Evolutionary conservation across 2,797 vertebrate species (phyloP).

Genomic region (Aulostomus chinensis): DNA sequence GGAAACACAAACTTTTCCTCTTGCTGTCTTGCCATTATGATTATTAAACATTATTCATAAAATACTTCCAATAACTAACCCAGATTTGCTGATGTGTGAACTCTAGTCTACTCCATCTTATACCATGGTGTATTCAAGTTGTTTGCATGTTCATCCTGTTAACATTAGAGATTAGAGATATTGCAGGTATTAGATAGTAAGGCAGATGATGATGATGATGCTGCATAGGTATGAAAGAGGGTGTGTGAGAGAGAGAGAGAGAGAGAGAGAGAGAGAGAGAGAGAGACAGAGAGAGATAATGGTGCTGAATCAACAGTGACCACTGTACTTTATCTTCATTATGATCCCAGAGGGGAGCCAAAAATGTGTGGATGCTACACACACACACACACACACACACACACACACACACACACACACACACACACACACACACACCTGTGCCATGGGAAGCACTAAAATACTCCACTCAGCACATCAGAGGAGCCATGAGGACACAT

Average conservation of each 20-base stretch:
- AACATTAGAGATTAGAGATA: not conserved
- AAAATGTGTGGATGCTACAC: slow-evolving; percentile 51
- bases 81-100: too few species aligned
- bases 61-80: too few species aligned
- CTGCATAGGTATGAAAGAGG: slow-evolving; percentile 29
- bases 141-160: not conserved
- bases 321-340: slow-evolving; percentile 92
- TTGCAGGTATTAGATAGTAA: slow-evolving; percentile 3
- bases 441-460: slow-evolving; percentile 81
- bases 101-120: not conserved
- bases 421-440: slow-evolving; percentile 44
- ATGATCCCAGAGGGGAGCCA: slow-evolving; percentile 85
- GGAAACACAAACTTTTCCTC: slow-evolving; percentile 40
- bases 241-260: slow-evolving; percentile 11
- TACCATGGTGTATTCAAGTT: not conserved
- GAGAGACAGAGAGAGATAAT: slow-evolving; percentile 28
- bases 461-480: slow-evolving; percentile 91
- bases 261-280: slow-evolving; percentile 20
- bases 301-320: slow-evolving; percentile 93
- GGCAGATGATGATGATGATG: slow-evolving; percentile 43
- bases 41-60: too few species aligned
- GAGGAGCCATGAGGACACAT: slow-evolving; percentile 84
- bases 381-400: slow-evolving; percentile 38
- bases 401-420: slow-evolving; percentile 21
- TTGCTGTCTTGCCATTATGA: too few species aligned